Evolutionary conservation across 1,140 invertebrate species (phyloP), one percentile per base, ranked within the genome.

Genomic region (Drosophila persimilis): DNA sequence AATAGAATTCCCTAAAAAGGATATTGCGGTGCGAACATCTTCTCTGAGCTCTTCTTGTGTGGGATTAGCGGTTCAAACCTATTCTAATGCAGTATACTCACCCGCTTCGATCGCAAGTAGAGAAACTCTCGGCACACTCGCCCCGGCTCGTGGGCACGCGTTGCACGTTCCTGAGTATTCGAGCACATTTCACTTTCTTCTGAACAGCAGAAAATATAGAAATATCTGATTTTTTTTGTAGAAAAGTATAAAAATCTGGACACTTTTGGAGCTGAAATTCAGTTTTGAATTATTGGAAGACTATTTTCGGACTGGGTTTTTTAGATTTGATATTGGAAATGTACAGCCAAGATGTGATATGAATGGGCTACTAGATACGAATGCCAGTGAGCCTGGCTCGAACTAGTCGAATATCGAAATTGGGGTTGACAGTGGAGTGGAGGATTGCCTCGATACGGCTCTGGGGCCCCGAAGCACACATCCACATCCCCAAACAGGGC

Each of bases 41-140:
- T 20, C 20, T 20, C 20, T 20, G 2, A 24, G 24, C 24, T 24
- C 2, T 24, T 26, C 4, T 5, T 4, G 24, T 26, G 5, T 5
- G 3, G 3, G 3, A 5, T 5, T 5, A 0, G 24, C 0, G 24
- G 24, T 5, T 26, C 24, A 5, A 26, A 26, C 24, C 31, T 35
- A 35, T 50, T 29, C n/a, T 31, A 6, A 41, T 44, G n/a, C 4
- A 5, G 31, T 5, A 1, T 6, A 72, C 76, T 77, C 69, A 90
- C 89, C 53, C 71, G 58, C 44, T 84, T 84, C 6, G 75, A 70
- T 2, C 75, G 56, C 48, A 69, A 52, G 29, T 84, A 88, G 5
- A 90, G 65, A 17, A 78, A 22, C 17, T 89, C 79, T 0, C 89
- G 89, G 20, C 89, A 90, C 15, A 90, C 69, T 26, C 58, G 83